These are phyloP conservation scores for Pseudopodoces humilis DNA, from an alignment of 2,113 vertebrate species.

Conservation along the genomic window DNA sequence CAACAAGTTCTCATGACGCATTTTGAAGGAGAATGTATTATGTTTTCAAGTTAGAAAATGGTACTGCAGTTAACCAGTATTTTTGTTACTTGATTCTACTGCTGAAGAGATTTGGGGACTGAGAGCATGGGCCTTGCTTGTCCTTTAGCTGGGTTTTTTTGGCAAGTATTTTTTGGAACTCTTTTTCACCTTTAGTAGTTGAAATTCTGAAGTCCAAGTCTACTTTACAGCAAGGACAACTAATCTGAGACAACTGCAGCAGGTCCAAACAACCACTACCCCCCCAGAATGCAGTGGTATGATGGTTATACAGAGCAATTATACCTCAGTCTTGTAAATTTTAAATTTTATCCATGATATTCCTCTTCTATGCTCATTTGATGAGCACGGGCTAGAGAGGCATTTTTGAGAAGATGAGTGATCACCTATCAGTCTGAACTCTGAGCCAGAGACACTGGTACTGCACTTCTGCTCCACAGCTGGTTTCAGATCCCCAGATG, in stretches of 20 bases:
- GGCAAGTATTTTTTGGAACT: not conserved
- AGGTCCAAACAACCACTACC: not conserved
- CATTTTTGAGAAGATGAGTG: not conserved
- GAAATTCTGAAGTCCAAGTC: not conserved
- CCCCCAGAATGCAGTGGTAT: not conserved
- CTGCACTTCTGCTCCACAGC: not conserved
- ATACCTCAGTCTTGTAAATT: not conserved
- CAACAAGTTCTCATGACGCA: not conserved
- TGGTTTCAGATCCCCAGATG: not conserved
- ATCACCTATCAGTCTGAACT: not conserved
- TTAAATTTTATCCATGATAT: not conserved
- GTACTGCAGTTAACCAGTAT: not conserved
- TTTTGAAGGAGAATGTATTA: not conserved
- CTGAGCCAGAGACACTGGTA: not conserved
- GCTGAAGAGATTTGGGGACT: not conserved
- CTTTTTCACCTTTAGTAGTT: not conserved
- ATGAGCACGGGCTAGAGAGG: not conserved
- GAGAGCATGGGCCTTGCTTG: not conserved
- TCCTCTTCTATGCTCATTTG: not conserved
- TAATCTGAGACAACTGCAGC: not conserved
- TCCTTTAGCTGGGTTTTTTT: not conserved
- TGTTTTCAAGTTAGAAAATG: not conserved
- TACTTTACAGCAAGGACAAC: no score
- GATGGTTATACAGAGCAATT: not conserved
- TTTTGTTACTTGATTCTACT: not conserved